Evolutionary conservation across 2,888 invertebrate species (phyloP).

Genomic region (Argyra leucocephala): DNA sequence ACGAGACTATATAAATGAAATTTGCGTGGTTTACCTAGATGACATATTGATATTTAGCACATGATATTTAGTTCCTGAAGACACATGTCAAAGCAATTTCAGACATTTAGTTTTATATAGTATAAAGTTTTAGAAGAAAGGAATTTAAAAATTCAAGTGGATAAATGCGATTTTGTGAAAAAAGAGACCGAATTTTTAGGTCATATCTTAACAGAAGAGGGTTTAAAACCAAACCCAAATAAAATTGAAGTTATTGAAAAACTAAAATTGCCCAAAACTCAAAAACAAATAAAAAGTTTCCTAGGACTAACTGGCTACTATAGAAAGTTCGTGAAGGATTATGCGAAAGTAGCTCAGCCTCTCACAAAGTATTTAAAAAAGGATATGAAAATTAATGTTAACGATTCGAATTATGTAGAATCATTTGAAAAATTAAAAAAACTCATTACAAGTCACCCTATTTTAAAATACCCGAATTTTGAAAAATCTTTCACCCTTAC

Average conservation of each 20-base stretch:
- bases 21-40: slow-evolving; percentile 17
- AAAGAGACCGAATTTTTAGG: no score
- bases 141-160: slow-evolving; percentile 20
- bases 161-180: no score
- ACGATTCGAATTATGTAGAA: slow-evolving; percentile 24
- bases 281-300: slow-evolving; percentile 45
- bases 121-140: slow-evolving; percentile 12
- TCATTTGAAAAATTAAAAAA: slow-evolving; percentile 15
- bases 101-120: no score
- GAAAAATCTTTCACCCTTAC: slow-evolving; percentile 12
- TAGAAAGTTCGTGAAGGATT: no score
- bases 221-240: no score
- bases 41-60: slow-evolving; percentile 17
- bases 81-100: slow-evolving; percentile 14
- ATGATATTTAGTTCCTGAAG: no score
- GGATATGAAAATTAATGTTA: no score
- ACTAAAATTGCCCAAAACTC: no score
- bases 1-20: slow-evolving; percentile 15
- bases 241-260: no score
- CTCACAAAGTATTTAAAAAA: no score
- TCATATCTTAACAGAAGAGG: no score
- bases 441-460: slow-evolving; percentile 9
- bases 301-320: slow-evolving; percentile 15
- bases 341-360: no score
- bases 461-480: slow-evolving; percentile 13